phyloP scores from a whole-genome alignment of 2,797 vertebrate genomes.

The Acipenser oxyrinchus region DNA sequence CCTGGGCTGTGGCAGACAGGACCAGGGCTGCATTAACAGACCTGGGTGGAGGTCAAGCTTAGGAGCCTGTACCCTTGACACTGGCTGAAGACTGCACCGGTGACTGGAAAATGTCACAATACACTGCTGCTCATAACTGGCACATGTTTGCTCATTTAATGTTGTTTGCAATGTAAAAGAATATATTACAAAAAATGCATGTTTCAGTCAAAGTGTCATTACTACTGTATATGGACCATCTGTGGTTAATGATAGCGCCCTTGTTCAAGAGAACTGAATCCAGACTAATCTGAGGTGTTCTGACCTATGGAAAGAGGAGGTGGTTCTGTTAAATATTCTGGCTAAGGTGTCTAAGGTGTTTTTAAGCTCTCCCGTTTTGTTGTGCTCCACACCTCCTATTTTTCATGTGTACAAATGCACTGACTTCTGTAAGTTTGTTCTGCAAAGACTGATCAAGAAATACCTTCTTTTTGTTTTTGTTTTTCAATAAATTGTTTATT shows the following conservation, averaged over 20 bases:
- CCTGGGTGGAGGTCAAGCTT: too few relatives aligned
- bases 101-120: too few relatives aligned
- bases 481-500: constrained; percentile 78
- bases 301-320: constrained; percentile 42
- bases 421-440: constrained; percentile 51
- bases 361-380: constrained; percentile 45
- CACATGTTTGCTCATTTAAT: constrained; percentile 68
- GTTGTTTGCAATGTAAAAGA: constrained; percentile 63
- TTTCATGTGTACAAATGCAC: constrained; percentile 13
- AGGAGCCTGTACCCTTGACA: too few relatives aligned
- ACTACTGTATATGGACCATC: constrained; percentile 67
- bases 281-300: constrained; percentile 14
- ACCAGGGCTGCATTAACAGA: too few relatives aligned
- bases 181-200: constrained; percentile 76
- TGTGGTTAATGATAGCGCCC: constrained; percentile 24
- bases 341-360: constrained; percentile 45
- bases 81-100: too few relatives aligned
- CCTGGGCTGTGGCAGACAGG: too few relatives aligned
- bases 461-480: constrained; percentile 27
- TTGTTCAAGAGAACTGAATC: too few relatives aligned
- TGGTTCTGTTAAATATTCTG: constrained; percentile 49
- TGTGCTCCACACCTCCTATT: constrained; percentile 41
- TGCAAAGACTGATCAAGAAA: constrained; percentile 53
- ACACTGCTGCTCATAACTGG: constrained; percentile 25
- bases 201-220: constrained; percentile 65